A percentile compares a stretch with the other conserved stretches of the same genome.
Evolutionary conservation across 2,888 invertebrate genomes (phyloP).

Genomic region (Alloplasta piceator): DNA sequence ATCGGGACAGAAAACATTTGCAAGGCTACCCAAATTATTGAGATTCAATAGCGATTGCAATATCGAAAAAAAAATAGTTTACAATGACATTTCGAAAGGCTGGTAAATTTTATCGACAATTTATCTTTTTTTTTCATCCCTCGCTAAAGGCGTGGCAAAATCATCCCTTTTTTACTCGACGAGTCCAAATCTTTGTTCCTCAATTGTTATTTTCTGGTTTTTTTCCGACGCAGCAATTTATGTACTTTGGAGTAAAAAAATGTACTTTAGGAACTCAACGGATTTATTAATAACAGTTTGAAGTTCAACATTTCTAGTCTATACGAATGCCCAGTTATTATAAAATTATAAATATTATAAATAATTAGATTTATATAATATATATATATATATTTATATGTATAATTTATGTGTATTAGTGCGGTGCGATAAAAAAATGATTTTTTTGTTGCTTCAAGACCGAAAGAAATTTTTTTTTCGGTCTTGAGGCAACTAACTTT

Average conservation of each 20-base stretch:
- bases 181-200: too few relatives aligned
- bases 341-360: constrained; percentile 82
- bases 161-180: constrained; percentile 17
- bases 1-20: too few relatives aligned
- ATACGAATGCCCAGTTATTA: constrained; percentile 79
- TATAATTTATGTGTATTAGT: not conserved
- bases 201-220: constrained; percentile 3
- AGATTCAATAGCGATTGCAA: not conserved
- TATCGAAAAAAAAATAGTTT: not conserved
- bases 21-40: not conserved
- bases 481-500: too few relatives aligned
- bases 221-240: constrained; percentile 25
- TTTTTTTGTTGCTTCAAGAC: too few relatives aligned
- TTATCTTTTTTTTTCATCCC: not conserved
- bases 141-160: constrained; percentile 35
- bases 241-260: constrained; percentile 68
- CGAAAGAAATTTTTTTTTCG: too few relatives aligned
- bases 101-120: not conserved
- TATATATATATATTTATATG: constrained; percentile 18
- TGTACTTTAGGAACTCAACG: constrained; percentile 78
- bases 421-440: too few relatives aligned
- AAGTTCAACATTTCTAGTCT: constrained; percentile 77
- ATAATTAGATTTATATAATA: constrained; percentile 74
- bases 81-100: not conserved
- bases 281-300: constrained; percentile 79